A percentile compares a stretch with the other conserved stretches of the same genome.
Conservation (phyloP, 2,888 invertebrate genomes). For the Mechanitis mazaeus region DNA sequence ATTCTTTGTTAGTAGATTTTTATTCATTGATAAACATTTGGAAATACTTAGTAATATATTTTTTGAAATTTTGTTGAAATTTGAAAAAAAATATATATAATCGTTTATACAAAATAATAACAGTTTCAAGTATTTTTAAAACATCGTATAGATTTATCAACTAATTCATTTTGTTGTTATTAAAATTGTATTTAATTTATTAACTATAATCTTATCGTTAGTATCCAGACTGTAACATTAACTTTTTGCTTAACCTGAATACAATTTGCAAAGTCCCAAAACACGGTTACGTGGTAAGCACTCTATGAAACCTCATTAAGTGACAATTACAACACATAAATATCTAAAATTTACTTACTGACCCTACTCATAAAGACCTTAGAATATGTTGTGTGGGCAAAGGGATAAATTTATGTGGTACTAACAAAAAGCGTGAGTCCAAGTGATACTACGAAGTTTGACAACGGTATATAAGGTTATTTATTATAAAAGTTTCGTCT, state of each 20-base stretch:
- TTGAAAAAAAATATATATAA: too few species aligned
- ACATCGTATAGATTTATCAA: too few species aligned
- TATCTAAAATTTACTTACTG: slow-evolving; percentile 55
- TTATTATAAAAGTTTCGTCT: slow-evolving; percentile 71
- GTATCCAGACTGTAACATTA: neutral
- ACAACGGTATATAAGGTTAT: slow-evolving; percentile 70
- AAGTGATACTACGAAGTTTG: slow-evolving; percentile 67
- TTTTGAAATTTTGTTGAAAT: too few species aligned
- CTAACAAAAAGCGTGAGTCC: slow-evolving; percentile 62
- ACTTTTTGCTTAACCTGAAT: neutral
- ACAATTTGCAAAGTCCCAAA: slow-evolving; percentile 7
- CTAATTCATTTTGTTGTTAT: too few species aligned
- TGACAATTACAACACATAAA: slow-evolving; percentile 65
- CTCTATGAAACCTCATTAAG: slow-evolving; percentile 53
- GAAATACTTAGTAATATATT: too few species aligned
- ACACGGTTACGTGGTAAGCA: slow-evolving; percentile 11
- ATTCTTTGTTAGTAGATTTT: too few species aligned
- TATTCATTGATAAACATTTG: too few species aligned
- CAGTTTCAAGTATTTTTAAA: too few species aligned
- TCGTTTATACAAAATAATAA: too few species aligned
- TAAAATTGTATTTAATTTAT: too few species aligned
- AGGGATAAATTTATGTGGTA: slow-evolving; percentile 62
- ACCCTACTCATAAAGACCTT: slow-evolving; percentile 68
- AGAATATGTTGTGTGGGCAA: slow-evolving; percentile 57
- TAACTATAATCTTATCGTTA: too few species aligned